Conservation (phyloP, 2,113 vertebrate genomes). For the Syngnathus scovelli region DNA sequence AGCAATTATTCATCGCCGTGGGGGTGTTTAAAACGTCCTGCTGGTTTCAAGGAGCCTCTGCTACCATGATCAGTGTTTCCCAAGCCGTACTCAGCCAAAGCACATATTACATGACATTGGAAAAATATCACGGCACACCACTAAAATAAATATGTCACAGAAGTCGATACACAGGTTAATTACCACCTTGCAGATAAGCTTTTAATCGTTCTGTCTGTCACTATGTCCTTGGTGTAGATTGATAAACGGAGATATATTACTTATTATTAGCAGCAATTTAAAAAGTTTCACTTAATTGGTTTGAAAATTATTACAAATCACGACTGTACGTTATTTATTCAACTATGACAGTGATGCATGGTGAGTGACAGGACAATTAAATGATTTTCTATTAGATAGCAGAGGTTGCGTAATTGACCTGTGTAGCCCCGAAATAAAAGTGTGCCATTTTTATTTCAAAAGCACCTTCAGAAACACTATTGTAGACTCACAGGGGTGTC, state of each 20-base stretch:
- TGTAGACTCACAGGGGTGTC: no score
- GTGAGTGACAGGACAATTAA: background rate
- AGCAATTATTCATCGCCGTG: constrained; percentile 46
- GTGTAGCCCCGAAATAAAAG: background rate
- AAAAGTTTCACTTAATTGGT: background rate
- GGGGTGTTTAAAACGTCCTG: constrained; percentile 26
- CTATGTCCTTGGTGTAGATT: background rate
- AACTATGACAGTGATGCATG: background rate
- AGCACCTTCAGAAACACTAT: background rate
- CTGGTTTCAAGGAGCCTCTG: constrained; percentile 21
- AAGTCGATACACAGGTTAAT: background rate
- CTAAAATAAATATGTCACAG: background rate
- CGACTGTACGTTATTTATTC: background rate
- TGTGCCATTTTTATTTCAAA: background rate
- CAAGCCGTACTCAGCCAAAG: background rate
- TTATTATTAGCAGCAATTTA: background rate
- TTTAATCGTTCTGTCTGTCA: background rate
- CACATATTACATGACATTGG: background rate
- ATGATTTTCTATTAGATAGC: background rate
- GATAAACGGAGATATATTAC: background rate
- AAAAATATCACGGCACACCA: background rate
- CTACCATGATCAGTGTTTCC: constrained; percentile 40
- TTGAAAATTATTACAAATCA: no score
- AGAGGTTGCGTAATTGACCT: no score
- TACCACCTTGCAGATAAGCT: background rate